These are phyloP conservation scores for Lochmaea capreae DNA, from an alignment of 2,888 invertebrate genomes.

Conservation along the genomic window DNA sequence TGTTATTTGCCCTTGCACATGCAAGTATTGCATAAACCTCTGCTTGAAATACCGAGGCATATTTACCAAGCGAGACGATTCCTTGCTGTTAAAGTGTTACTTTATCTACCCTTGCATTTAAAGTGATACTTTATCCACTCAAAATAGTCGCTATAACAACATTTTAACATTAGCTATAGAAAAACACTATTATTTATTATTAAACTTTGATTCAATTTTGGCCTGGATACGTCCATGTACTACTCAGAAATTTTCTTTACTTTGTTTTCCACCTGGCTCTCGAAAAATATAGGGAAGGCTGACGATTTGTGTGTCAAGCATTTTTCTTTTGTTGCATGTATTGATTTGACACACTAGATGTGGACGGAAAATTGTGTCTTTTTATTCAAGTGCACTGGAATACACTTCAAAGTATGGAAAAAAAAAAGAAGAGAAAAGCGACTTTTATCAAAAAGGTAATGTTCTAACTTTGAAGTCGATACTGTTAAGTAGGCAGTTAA, in stretches of 20 bases:
- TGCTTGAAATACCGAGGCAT: no score
- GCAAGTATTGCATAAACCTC: no score
- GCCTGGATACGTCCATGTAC: constrained; percentile 3
- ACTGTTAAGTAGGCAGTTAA: constrained; percentile 2
- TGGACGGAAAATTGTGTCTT: constrained; percentile 30
- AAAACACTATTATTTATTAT: neutral
- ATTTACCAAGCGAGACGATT: no score
- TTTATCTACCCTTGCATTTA: no score
- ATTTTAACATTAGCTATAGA: no score
- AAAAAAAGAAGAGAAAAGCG: neutral
- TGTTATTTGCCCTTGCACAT: no score
- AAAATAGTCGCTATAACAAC: no score
- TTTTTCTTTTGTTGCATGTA: constrained; percentile 31
- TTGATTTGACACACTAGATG: constrained; percentile 32
- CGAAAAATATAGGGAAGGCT: constrained; percentile 12
- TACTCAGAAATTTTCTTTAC: constrained; percentile 4
- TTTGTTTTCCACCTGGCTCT: constrained; percentile 18
- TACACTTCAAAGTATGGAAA: constrained; percentile 1
- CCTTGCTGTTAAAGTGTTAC: no score
- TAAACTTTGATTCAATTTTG: neutral
- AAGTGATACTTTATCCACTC: no score
- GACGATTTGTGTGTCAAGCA: constrained; percentile 32
- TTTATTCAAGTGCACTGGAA: constrained; percentile 32
- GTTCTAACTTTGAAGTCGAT: constrained; percentile 9
- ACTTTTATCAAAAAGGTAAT: constrained; percentile 11